Evolutionary conservation across 1,140 invertebrate species (phyloP), one percentile per base, ranked within the genome.

Genomic region (Macrotrachela quadricornifera): DNA sequence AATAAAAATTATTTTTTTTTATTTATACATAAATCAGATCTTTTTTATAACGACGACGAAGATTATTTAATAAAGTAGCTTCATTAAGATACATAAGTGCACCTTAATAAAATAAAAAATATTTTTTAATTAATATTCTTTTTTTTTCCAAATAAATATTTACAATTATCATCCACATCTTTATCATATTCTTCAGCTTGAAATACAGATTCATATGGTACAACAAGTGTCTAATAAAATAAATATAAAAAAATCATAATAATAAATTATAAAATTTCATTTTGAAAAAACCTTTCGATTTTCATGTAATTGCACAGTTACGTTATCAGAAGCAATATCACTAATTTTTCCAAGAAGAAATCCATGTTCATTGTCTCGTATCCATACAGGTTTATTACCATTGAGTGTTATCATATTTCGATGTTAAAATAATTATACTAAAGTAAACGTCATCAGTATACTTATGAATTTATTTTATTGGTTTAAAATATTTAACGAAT

Each of bases 61-160:
- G 77, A 71, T 97, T 97, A 70, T 95, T 82, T 44, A 97, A 74
- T 43, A 97, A 75, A 46, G 88, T 94, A 17, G 85, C 90, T 73
- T 96, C 88, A 73, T 96, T 96, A 53, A 97, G 76, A 70, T 86
- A 88, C 85, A 96, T 95, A 62, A 97, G 76, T 62, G 85, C 82
- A 30, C 21, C 21, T 30, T 4, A 30, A 30, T 30, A 4, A 30
- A 30, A 8, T 30, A 30, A 30, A 30, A 30, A 30, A n/a, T n/a
- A n/a, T n/a, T 30, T 2, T 30, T 30, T 30, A 30, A 4, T 4
- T 30, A 30, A 30, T 4, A 8, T 30, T 30, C 2, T 30, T 30
- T 30, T 30, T 30, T 8, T n/a, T n/a, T n/a, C n/a, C n/a, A n/a
- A n/a, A n/a, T n/a, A 30, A 30, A 30, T 30, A 30, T 30, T 30